Percentiles rank a stretch among this genome's conserved stretches.
Evolutionary conservation across 2,888 invertebrate species (phyloP).

Genomic region (Oegoconia quadripuncta): DNA sequence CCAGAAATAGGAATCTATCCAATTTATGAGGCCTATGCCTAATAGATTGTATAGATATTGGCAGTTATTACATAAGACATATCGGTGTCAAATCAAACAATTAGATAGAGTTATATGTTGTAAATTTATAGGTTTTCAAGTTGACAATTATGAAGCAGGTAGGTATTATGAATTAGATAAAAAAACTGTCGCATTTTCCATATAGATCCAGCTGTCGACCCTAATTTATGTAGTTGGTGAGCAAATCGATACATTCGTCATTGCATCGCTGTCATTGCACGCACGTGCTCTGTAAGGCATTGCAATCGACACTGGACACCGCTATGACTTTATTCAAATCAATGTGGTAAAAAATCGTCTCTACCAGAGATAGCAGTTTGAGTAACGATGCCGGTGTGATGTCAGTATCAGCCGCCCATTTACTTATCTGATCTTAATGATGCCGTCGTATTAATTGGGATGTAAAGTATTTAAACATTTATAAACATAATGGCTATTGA

Average conservation of each 20-base stretch:
- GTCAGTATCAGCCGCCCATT: slow-evolving; percentile 42
- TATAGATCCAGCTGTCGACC: neutral
- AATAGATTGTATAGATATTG: no score
- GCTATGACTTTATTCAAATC: slow-evolving; percentile 45
- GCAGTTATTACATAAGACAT: no score
- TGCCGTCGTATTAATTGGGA: slow-evolving; percentile 1
- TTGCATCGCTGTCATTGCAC: slow-evolving; percentile 44
- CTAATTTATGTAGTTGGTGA: slow-evolving; percentile 37
- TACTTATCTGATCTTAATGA: slow-evolving; percentile 5
- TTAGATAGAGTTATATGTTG: no score
- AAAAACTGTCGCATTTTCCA: neutral
- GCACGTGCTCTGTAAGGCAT: slow-evolving; percentile 52
- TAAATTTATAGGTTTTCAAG: no score
- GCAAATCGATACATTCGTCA: slow-evolving; percentile 51
- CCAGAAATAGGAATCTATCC: no score
- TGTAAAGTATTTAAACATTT: neutral
- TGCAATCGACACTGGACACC: slow-evolving; percentile 47
- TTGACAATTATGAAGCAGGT: no score
- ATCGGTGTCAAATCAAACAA: no score
- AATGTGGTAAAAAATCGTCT: slow-evolving; percentile 40
- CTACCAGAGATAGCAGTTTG: slow-evolving; percentile 42
- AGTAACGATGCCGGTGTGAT: slow-evolving; percentile 36
- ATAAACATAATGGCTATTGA: no score
- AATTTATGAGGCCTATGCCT: no score
- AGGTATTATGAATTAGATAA: no score